These are phyloP conservation scores for Tichodroma muraria DNA, from an alignment of 2,113 vertebrate genomes.

Conservation along the genomic window DNA sequence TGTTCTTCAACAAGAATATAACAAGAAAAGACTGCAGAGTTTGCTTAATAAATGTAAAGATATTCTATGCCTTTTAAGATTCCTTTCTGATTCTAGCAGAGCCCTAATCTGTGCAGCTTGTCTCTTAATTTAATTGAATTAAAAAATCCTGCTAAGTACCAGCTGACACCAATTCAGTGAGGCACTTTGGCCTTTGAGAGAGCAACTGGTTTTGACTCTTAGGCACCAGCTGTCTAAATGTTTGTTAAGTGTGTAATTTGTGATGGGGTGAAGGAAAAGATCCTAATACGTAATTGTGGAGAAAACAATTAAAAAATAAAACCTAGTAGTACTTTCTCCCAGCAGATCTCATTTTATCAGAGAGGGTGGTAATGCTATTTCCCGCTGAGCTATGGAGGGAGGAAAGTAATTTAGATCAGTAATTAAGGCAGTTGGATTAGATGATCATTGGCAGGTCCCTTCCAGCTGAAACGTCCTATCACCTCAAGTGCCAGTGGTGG, in stretches of 20 bases:
- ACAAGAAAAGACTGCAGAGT: conserved; percentile 42
- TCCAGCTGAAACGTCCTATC: not conserved
- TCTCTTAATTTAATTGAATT: conserved; percentile 33
- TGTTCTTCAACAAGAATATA: conserved; percentile 38
- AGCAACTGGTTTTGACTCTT: not conserved
- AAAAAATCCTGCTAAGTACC: not conserved
- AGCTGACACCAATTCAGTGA: conserved; percentile 2
- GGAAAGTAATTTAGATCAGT: not conserved
- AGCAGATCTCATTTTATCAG: not conserved
- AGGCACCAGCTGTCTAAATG: not conserved
- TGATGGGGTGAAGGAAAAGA: not conserved
- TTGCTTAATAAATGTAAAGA: conserved; percentile 57
- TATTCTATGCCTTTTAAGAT: conserved; percentile 48
- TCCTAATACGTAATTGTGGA: not conserved
- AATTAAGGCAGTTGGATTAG: not conserved
- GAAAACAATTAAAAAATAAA: not conserved
- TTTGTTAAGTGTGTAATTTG: not conserved
- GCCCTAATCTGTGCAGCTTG: not conserved
- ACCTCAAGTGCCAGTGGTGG: not conserved
- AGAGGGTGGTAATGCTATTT: not conserved
- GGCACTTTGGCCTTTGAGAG: not conserved
- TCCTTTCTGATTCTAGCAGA: conserved; percentile 42
- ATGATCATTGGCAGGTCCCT: not conserved
- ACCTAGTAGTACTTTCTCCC: not conserved
- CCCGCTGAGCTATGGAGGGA: not conserved